Conservation (phyloP, 2,888 invertebrate species). For the Monopis laevigella region DNA sequence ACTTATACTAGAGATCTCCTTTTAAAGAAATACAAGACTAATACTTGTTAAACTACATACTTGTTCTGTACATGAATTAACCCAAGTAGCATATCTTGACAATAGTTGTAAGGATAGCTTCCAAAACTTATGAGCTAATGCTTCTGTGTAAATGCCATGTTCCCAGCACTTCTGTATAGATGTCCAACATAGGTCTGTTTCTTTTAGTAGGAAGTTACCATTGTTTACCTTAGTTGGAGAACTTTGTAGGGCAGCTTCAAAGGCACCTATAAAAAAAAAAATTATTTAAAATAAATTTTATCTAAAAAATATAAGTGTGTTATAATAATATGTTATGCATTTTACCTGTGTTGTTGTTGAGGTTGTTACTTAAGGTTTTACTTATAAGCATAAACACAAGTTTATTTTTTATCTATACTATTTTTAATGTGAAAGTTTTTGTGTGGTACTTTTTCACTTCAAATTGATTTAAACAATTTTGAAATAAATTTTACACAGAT, state of each 20-base stretch:
- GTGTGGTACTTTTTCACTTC: too few relatives aligned
- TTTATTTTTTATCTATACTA: too few relatives aligned
- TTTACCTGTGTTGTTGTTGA: too few relatives aligned
- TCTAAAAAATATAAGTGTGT: too few relatives aligned
- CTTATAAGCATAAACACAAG: too few relatives aligned
- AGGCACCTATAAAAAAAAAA: slow-evolving; percentile 46
- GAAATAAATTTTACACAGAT: too few relatives aligned
- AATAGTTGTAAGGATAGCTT: slow-evolving; percentile 87
- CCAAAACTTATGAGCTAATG: slow-evolving; percentile 86
- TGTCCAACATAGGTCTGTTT: slow-evolving; percentile 58
- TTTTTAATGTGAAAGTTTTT: too few relatives aligned
- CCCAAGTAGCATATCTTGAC: slow-evolving; percentile 82
- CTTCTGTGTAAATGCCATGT: slow-evolving; percentile 79
- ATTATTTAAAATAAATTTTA: too few relatives aligned
- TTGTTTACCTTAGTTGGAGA: slow-evolving; percentile 33
- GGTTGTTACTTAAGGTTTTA: too few relatives aligned
- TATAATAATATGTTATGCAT: too few relatives aligned
- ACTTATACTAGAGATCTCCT: neutral
- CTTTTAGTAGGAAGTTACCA: slow-evolving; percentile 50
- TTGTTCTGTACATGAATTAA: slow-evolving; percentile 38
- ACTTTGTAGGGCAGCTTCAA: slow-evolving; percentile 42
- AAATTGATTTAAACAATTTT: too few relatives aligned
- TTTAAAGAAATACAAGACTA: neutral
- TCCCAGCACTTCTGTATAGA: slow-evolving; percentile 74
- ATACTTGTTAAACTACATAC: neutral